Base-by-base conservation (phyloP, 1,140 invertebrate genomes). In the Drosophila tsacasi region DNA sequence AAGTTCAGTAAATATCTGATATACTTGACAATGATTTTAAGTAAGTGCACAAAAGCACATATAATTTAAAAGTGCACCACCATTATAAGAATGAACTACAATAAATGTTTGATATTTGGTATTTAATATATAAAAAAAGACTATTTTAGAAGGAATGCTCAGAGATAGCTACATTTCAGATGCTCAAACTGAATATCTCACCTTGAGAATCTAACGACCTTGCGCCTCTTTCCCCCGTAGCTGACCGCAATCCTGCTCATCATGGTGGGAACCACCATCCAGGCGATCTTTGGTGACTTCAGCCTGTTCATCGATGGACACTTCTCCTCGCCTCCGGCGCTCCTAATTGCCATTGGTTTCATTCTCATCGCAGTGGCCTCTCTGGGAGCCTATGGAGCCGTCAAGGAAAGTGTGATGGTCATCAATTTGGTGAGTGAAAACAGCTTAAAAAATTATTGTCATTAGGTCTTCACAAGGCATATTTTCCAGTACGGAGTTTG, bases 361-460 rank as follows among this genome's bases (percentile, higher is more conserved):
- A 94, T 97, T 25, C 95, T 97, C 78, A 95, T 97, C 58, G 93
- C 97, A 39, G 96, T 98, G 15, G 96, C 97, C 2, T 94, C 97
- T 50, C 95, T 97, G 81, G 97, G 97, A 57, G 97, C 96, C 87
- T 96, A 96, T 75, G 97, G 97, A 12, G 97, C 97, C 2, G 90
- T 97, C 54, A 96, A 95, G 91, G 97, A 97, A 93, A 97, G 96
- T 90, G 96, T 96, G 12, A 97, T 96, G 92, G 95, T 98, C 93
- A 95, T 97, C 23, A 95, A 97, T 79, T 94, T 95, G 81, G 96
- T 97, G 93, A 95, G 95, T 94, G 1, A 3, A 7, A 19, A 19
- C 5, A 58, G 0, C 10, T n/a, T 6, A 23, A 3, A 1, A 6
- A 23, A 52, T 27, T 19, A 21, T 21, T 8, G 0, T 17, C 17